Evolutionary conservation across 2,113 vertebrate species (phyloP).

Genomic region (Epinephelus lanceolatus): DNA sequence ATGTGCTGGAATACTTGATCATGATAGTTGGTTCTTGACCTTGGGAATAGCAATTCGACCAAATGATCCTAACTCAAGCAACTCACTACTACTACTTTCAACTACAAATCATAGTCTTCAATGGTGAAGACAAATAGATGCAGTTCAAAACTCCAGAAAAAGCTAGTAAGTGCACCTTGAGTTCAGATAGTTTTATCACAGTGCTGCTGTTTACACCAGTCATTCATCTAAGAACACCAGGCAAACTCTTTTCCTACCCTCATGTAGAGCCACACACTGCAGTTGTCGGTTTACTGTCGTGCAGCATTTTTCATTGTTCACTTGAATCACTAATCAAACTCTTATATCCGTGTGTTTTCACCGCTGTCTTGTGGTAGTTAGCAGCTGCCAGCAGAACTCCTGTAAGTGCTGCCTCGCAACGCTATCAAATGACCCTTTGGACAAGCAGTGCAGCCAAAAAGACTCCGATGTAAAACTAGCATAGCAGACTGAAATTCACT

Average conservation of each 20-base stretch:
- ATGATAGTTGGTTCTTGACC: background rate
- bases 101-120: background rate
- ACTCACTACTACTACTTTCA: background rate
- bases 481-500: constrained; percentile 54
- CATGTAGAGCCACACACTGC: background rate
- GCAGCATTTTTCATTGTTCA: background rate
- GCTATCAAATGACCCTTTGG: constrained; percentile 33
- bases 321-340: constrained; percentile 19
- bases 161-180: background rate
- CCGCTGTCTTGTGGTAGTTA: constrained; percentile 28
- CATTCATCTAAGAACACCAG: background rate
- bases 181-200: background rate
- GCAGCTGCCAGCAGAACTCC: constrained; percentile 27
- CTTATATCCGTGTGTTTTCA: constrained; percentile 17
- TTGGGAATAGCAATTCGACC: background rate
- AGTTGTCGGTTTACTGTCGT: background rate
- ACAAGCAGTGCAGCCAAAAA: constrained; percentile 37
- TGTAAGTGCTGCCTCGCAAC: constrained; percentile 20
- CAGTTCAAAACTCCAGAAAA: no score
- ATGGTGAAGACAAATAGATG: background rate
- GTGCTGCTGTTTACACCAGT: background rate
- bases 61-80: no score
- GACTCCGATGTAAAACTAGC: constrained; percentile 43
- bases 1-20: no score
- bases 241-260: background rate